Base-by-base conservation (phyloP, 1,140 invertebrate species). In the Zelostemma sp. region DNA sequence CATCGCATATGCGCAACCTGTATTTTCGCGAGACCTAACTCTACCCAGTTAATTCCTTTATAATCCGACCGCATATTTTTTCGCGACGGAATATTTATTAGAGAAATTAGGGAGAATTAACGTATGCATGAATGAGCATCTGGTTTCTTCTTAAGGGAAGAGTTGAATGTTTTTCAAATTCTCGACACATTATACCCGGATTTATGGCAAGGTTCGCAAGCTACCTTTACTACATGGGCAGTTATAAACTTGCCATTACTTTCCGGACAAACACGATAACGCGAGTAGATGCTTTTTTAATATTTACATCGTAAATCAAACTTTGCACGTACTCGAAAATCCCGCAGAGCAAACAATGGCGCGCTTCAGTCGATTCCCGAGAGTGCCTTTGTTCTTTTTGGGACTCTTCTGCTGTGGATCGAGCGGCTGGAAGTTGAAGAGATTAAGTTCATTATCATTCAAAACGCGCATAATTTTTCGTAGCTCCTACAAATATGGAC, bases 391-490 rank as follows among this genome's bases (percentile, higher is more conserved):
- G n/a, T n/a, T n/a, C n/a, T n/a, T n/a, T n/a, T 31, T 31, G 28
- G 5, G 28, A 31, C 11, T 6, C 11, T 31, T 31, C 28, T 31
- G 5, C 11, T 6, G 28, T 6, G 11, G 11, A 31, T 11, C 11
- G 28, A 31, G 28, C 11, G 28, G 28, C 11, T 31, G 28, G 11
- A 11, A 31, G 5, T 31, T 31, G 28, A 31, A 31, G 28, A 31
- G 28, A 31, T 31, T 31, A 5, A 11, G 28, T 11, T 77, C 65
- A 68, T 76, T 66, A 49, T 62, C 69, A 77, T 76, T 78, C 59
- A 77, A 77, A 78, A 38, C 68, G 65, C 38, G 65, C 59, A 76
- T 75, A 68, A 76, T 78, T 80, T 78, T 79, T 77, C 63, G 63
- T 55, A 45, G 56, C 63, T 56, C 71, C 40, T 54, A 49, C 49